Evolutionary conservation across 2,113 vertebrate genomes (phyloP), one percentile per base, ranked within the genome.

Genomic region (Brachionichthys hirsutus): DNA sequence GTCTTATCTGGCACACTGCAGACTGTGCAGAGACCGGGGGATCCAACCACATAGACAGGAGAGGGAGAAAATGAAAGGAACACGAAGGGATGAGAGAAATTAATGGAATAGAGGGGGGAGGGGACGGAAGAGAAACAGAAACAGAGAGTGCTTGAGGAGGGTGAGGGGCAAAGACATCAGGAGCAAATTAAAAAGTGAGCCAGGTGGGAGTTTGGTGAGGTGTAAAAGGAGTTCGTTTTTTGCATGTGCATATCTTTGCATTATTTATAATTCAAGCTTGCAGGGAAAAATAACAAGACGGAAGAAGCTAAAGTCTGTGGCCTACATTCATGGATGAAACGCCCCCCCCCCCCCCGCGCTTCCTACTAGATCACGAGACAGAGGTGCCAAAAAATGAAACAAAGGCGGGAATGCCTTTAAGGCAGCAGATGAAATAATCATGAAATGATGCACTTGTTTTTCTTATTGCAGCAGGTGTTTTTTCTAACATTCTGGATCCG

Each of bases 221-320:
- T 22, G 54, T 41, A 24, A 41, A 24, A 24, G 57, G 78, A 30
- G 24, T 63, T 80, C 54, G 74, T 62, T 48, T 52, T 40, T 58
- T 58, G 51, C 35, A 48, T 0, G 64, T 20, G 30, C n/a, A 20
- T 38, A 17, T 49, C 54, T 68, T 56, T 89, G 75, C 85, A 89
- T 89, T 88, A 90, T 91, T 90, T 81, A 90, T 80, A 68, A 60
- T 53, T 59, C 59, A 70, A 63, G 78, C 70, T 72, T 41, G 59
- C 52, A 67, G 59, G 77, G 64, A 53, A 62, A 84, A 75, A 75
- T 62, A 79, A 84, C 66, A 80, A 67, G 71, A 70, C 73, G 48
- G 53, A 70, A 75, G 71, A 77, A 62, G 53, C 73, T 13, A 20
- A 42, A 78, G 55, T 70, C 60, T 54, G 56, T 88, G 84, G 66